Evolutionary conservation across 2,888 invertebrate genomes (phyloP).

Genomic region (Aspidiotus rigidus): DNA sequence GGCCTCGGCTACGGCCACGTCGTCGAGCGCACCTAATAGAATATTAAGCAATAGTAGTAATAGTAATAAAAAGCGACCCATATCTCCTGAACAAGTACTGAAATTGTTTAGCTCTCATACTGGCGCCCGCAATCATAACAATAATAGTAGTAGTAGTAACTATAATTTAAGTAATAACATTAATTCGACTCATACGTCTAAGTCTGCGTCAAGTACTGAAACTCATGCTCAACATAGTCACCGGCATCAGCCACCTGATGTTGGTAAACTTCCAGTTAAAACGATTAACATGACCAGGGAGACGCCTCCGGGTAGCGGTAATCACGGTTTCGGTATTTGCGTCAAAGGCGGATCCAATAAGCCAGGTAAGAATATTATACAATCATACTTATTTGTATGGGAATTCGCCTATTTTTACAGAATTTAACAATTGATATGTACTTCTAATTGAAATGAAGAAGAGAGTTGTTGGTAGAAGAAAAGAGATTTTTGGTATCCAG

Average conservation of each 20-base stretch:
- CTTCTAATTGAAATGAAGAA: too few species aligned
- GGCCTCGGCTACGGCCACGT: conserved; percentile 36
- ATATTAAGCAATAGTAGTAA: conserved; percentile 28
- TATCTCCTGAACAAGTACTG: conserved; percentile 67
- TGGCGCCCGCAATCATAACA: conserved; percentile 34
- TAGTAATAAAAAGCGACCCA: conserved; percentile 53
- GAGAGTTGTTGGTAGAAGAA: too few species aligned
- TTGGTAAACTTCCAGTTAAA: conserved; percentile 35
- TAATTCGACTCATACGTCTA: conserved; percentile 8
- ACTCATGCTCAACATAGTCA: conserved; percentile 45
- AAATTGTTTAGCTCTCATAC: conserved; percentile 45
- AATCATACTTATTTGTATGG: not conserved
- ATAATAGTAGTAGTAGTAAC: conserved; percentile 31
- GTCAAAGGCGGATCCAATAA: conserved; percentile 78
- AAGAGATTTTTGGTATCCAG: too few species aligned
- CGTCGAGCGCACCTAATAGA: conserved; percentile 24
- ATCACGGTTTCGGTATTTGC: conserved; percentile 79
- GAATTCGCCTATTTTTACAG: too few species aligned
- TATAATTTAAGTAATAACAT: conserved; percentile 17
- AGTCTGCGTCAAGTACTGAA: conserved; percentile 20
- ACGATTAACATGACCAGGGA: conserved; percentile 43
- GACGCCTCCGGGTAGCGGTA: conserved; percentile 56
- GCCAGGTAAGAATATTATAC: conserved; percentile 52
- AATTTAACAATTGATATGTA: too few species aligned
- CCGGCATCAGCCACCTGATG: conserved; percentile 43